These are phyloP conservation scores for Drosophila lowei DNA, from an alignment of 1,140 invertebrate genomes.

Conservation along the genomic window DNA sequence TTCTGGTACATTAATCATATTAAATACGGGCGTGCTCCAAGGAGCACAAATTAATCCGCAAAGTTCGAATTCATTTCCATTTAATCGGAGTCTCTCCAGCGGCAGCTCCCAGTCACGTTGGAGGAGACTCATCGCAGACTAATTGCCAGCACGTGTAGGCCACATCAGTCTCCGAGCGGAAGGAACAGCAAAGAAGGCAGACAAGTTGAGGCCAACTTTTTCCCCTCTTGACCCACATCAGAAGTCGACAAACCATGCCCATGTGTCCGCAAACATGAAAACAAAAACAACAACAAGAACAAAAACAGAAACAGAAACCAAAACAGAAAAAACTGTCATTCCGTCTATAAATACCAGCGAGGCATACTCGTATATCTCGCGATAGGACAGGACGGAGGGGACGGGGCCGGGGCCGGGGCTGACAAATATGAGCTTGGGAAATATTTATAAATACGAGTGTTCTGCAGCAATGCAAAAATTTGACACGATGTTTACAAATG, in stretches of 20 bases:
- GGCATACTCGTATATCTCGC: neutral
- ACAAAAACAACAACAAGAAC: neutral
- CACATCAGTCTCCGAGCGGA: constrained; percentile 33
- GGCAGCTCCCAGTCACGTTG: constrained; percentile 20
- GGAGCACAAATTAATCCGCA: constrained; percentile 26
- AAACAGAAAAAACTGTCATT: constrained; percentile 32
- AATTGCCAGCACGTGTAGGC: constrained; percentile 53
- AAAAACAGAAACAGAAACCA: neutral
- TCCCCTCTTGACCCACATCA: constrained; percentile 44
- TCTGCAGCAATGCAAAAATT: constrained; percentile 55
- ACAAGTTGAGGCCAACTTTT: neutral
- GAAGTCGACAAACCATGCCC: constrained; percentile 51
- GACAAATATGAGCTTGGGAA: constrained; percentile 31
- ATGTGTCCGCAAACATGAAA: constrained; percentile 26
- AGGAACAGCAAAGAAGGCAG: neutral
- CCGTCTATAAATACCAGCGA: constrained; percentile 43
- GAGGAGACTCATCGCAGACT: constrained; percentile 24
- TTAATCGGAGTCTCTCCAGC: constrained; percentile 18
- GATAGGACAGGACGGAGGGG: neutral
- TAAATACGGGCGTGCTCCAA: constrained; percentile 21
- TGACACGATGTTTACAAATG: constrained; percentile 59
- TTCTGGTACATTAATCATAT: constrained; percentile 21
- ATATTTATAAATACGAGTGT: constrained; percentile 51
- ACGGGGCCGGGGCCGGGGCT: no score
- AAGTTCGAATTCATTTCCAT: constrained; percentile 37